phyloP scores from a whole-genome alignment of 1,140 invertebrate species.

The Neodiprion lecontei region DNA sequence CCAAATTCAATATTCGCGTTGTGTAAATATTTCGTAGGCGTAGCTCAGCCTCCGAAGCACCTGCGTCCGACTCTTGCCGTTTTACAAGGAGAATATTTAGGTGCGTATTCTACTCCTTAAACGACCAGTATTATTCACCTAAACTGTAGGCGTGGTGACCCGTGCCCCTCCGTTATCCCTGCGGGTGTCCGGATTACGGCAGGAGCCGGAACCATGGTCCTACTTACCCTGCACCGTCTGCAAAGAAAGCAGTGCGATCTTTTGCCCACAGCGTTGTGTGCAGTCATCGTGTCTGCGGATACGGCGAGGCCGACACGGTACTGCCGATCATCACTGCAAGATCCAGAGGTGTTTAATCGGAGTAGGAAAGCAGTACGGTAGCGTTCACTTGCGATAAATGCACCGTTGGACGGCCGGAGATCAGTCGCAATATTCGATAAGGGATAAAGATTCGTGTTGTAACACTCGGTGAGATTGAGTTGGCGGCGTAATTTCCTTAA shows the following conservation, averaged over 20 bases:
- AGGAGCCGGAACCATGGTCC: background rate
- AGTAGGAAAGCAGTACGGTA: too few relatives aligned
- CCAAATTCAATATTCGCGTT: background rate
- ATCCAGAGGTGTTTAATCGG: too few relatives aligned
- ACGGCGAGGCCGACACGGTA: too few relatives aligned
- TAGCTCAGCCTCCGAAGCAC: background rate
- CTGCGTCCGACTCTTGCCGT: background rate
- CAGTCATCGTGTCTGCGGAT: too few relatives aligned
- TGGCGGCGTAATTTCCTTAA: background rate
- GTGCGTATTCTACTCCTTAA: constrained; percentile 11
- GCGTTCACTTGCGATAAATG: too few relatives aligned
- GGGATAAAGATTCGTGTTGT: background rate
- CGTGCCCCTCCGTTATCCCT: background rate
- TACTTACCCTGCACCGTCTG: too few relatives aligned
- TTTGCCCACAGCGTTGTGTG: too few relatives aligned
- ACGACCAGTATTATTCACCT: constrained; percentile 43
- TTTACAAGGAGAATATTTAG: background rate
- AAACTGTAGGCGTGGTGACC: constrained; percentile 48
- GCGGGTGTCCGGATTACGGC: background rate
- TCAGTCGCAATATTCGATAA: background rate
- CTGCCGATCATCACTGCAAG: too few relatives aligned
- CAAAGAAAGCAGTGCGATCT: too few relatives aligned
- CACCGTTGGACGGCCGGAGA: too few relatives aligned
- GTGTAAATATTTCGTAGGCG: background rate
- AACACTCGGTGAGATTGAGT: background rate